Conservation (phyloP, 2,888 invertebrate genomes). For the Odontomyia ornata region DNA sequence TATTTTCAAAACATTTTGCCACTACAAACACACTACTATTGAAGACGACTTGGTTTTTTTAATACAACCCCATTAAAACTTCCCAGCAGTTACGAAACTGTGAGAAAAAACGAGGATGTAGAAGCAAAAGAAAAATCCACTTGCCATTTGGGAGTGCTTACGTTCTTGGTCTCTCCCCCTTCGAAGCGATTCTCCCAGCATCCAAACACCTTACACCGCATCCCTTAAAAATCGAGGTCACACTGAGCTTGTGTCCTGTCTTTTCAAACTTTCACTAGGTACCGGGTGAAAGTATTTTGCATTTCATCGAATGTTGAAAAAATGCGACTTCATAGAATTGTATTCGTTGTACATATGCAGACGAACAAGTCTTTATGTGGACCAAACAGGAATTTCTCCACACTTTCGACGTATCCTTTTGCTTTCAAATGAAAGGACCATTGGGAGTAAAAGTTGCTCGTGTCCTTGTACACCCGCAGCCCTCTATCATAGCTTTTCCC, state of each 20-base stretch:
- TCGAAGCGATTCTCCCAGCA: not conserved
- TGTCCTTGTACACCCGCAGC: not conserved
- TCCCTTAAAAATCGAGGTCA: constrained; percentile 24
- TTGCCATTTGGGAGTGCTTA: constrained; percentile 30
- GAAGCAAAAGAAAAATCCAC: constrained; percentile 26
- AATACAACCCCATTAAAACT: constrained; percentile 37
- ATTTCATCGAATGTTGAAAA: constrained; percentile 37
- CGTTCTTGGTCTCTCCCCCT: not conserved
- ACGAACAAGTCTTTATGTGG: not conserved
- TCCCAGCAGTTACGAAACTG: constrained; percentile 12
- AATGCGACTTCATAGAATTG: constrained; percentile 3
- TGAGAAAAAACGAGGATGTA: constrained; percentile 12
- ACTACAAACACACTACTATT: constrained; percentile 19
- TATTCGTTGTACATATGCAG: not conserved
- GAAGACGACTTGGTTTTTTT: constrained; percentile 11
- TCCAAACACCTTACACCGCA: not conserved
- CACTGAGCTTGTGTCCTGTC: constrained; percentile 29
- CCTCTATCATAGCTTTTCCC: not conserved
- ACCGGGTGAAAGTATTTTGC: constrained; percentile 40
- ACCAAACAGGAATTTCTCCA: constrained; percentile 28
- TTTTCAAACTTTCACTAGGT: constrained; percentile 35
- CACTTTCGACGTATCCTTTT: constrained; percentile 9
- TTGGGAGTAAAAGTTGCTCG: not conserved
- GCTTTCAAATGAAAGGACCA: constrained; percentile 9
- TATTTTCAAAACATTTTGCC: constrained; percentile 14